These are phyloP conservation scores for Electrona antarctica DNA, from an alignment of 2,113 vertebrate genomes.

Conservation along the genomic window DNA sequence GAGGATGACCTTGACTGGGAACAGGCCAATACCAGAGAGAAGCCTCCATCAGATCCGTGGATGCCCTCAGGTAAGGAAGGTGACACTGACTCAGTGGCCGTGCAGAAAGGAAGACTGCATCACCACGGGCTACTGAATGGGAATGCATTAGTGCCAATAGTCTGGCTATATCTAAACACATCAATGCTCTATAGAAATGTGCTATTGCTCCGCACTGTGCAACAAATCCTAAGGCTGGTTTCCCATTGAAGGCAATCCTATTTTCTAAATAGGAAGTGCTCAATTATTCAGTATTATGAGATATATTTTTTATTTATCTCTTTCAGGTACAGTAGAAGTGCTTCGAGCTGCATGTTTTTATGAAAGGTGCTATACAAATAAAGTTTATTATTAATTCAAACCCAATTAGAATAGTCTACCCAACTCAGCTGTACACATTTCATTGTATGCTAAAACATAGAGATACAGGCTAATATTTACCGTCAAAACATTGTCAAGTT, in stretches of 20 bases:
- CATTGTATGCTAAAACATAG: neutral
- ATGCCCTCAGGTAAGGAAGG: constrained; percentile 89
- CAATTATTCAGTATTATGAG: no score
- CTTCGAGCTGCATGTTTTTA: no score
- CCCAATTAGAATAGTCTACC: neutral
- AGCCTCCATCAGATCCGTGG: constrained; percentile 85
- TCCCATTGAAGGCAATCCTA: neutral
- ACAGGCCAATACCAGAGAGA: constrained; percentile 85
- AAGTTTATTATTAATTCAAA: neutral
- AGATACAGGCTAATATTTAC: no score
- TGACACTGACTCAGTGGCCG: constrained; percentile 11
- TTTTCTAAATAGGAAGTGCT: constrained; percentile 1
- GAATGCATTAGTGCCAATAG: constrained; percentile 9
- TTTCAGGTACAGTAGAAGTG: no score
- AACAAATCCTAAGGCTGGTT: neutral
- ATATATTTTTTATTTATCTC: no score
- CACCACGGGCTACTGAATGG: neutral
- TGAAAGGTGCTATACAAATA: no score
- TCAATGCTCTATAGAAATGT: neutral
- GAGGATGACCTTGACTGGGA: constrained; percentile 96
- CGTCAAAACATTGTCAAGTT: no score
- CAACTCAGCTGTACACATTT: neutral
- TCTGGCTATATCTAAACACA: constrained; percentile 20
- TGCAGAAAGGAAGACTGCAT: constrained; percentile 9
- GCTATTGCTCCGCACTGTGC: neutral